Evolutionary conservation across 2,888 invertebrate species (phyloP).

Genomic region (Epicampocera succincta): DNA sequence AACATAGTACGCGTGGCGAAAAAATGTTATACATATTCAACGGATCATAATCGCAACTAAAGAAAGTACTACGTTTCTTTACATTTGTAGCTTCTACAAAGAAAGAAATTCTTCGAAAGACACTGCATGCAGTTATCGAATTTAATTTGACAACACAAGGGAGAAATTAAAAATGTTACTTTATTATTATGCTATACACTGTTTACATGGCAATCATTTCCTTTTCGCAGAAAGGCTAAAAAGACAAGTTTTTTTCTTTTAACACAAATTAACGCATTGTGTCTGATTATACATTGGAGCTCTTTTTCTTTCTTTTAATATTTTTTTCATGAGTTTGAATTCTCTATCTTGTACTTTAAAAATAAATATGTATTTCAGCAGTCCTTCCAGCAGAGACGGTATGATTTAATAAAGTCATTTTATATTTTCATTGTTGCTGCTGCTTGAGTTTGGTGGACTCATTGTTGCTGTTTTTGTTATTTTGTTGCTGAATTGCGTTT

Average conservation of each 20-base stretch:
- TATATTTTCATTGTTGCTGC: constrained; percentile 19
- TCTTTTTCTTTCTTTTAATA: neutral
- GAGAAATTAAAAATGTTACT: neutral
- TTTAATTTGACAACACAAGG: neutral
- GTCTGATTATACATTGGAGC: constrained; percentile 17
- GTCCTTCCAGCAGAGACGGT: constrained; percentile 26
- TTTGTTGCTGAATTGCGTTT: constrained; percentile 28
- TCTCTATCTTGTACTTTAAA: constrained; percentile 23
- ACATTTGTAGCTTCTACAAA: no score
- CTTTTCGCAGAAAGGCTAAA: constrained; percentile 42
- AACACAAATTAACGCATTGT: constrained; percentile 51
- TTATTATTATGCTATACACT: constrained; percentile 15
- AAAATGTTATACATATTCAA: no score
- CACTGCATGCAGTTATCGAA: no score
- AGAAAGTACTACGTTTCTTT: no score
- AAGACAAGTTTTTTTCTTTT: constrained; percentile 27
- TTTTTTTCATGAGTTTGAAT: constrained; percentile 28
- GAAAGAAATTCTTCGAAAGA: no score
- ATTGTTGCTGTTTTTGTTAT: constrained; percentile 29
- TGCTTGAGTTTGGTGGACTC: constrained; percentile 4
- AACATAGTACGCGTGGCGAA: no score
- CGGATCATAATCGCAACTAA: no score
- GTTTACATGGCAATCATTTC: constrained; percentile 17
- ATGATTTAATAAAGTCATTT: constrained; percentile 58
- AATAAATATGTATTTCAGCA: constrained; percentile 37